A percentile compares a stretch with the other conserved stretches of the same genome.
Evolutionary conservation across 1,140 invertebrate genomes (phyloP).

Genomic region (Zaprionus nigranus): DNA sequence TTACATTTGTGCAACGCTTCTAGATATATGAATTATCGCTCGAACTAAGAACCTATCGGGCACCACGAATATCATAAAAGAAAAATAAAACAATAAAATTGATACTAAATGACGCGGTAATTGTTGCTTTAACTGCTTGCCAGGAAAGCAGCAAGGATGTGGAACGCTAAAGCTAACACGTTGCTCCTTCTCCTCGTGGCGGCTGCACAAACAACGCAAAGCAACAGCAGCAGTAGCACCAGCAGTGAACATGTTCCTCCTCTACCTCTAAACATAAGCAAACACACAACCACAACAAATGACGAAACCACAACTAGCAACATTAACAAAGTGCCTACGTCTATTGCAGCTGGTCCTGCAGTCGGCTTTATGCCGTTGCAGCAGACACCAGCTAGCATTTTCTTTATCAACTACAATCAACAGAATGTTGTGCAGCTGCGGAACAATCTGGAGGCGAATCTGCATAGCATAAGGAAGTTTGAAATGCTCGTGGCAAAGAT

Average conservation of each 20-base stretch:
- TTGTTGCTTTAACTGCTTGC: constrained; percentile 31
- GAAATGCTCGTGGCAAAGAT: constrained; percentile 87
- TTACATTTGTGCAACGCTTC: constrained; percentile 4
- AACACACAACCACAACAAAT: constrained; percentile 47
- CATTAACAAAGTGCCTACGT: constrained; percentile 72
- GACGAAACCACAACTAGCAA: constrained; percentile 71
- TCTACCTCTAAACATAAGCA: constrained; percentile 52
- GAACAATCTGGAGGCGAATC: constrained; percentile 69
- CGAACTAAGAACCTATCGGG: constrained; percentile 17
- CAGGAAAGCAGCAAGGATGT: constrained; percentile 46
- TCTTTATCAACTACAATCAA: constrained; percentile 74
- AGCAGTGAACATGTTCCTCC: constrained; percentile 55
- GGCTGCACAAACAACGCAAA: constrained; percentile 34
- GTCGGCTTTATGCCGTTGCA: constrained; percentile 62
- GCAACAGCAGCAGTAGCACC: background rate
- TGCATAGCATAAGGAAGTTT: constrained; percentile 85
- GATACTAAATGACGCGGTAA: constrained; percentile 46
- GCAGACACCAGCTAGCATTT: constrained; percentile 70
- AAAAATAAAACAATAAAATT: constrained; percentile 34
- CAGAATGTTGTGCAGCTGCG: constrained; percentile 77
- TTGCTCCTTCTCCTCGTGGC: constrained; percentile 43
- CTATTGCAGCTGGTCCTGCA: constrained; percentile 34
- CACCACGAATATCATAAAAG: constrained; percentile 35
- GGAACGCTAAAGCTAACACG: constrained; percentile 29
- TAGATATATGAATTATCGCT: constrained; percentile 20